Evolutionary conservation across 2,113 vertebrate species (phyloP).

Genomic region (Xyliphius kryptos): DNA sequence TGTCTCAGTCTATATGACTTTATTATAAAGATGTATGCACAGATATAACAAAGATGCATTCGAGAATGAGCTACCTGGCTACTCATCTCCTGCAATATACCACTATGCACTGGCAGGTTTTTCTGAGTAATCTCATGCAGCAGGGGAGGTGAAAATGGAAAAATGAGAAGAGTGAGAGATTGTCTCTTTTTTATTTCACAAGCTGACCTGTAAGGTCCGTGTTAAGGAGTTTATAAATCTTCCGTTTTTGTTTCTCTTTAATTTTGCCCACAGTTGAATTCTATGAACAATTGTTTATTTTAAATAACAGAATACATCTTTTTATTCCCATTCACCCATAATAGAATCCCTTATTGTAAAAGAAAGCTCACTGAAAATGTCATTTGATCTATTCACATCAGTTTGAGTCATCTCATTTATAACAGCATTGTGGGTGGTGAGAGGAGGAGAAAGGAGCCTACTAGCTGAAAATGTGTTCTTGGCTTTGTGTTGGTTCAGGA

Average conservation of each 20-base stretch:
- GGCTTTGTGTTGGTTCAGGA: slow-evolving; percentile 46
- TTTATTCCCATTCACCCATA: background rate
- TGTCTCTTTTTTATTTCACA: background rate
- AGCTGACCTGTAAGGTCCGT: background rate
- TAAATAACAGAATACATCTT: no score
- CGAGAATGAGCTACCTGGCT: slow-evolving; percentile 37
- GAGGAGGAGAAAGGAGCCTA: slow-evolving; percentile 55
- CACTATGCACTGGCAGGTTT: background rate
- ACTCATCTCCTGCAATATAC: slow-evolving; percentile 3
- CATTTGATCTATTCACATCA: slow-evolving; percentile 28
- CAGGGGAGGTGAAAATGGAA: background rate
- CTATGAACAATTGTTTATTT: no score
- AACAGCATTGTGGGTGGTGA: slow-evolving; percentile 51
- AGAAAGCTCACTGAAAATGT: slow-evolving; percentile 14
- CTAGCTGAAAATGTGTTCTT: slow-evolving; percentile 60
- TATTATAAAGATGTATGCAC: no score
- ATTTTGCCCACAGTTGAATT: no score
- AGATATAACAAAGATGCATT: no score
- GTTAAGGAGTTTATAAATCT: background rate
- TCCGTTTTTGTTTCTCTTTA: no score
- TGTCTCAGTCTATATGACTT: no score
- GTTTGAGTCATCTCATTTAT: slow-evolving; percentile 30
- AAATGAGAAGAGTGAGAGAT: background rate
- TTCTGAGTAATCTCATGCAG: background rate
- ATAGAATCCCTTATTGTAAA: slow-evolving; percentile 5